Evolutionary conservation across 2,888 invertebrate genomes (phyloP).

Genomic region (Busseola fusca): DNA sequence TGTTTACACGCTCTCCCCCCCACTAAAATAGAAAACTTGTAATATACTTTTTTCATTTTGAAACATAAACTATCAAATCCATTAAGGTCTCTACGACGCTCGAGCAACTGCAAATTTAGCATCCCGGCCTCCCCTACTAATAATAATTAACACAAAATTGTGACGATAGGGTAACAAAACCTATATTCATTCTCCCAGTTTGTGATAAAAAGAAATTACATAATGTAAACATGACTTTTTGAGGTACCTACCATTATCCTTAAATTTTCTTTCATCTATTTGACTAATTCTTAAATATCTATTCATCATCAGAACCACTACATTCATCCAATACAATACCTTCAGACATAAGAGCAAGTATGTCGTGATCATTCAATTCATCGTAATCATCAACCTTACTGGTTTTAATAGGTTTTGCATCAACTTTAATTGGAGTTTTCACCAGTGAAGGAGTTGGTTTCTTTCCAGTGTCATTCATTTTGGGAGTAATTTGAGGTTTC

Average conservation of each 20-base stretch:
- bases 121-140: too few relatives aligned
- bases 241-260: constrained; percentile 6
- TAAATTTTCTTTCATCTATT: constrained; percentile 6
- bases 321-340: constrained; percentile 83
- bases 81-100: too few relatives aligned
- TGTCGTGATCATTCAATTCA: constrained; percentile 79
- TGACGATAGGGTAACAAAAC: constrained; percentile 17
- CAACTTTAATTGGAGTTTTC: constrained; percentile 15
- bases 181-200: neutral
- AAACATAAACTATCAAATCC: too few relatives aligned
- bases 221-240: neutral
- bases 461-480: constrained; percentile 14
- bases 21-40: too few relatives aligned
- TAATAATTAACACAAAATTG: constrained; percentile 42
- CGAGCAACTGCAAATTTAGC: too few relatives aligned
- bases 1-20: too few relatives aligned
- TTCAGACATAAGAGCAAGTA: constrained; percentile 78
- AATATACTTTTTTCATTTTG: too few relatives aligned
- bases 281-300: constrained; percentile 23
- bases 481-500: constrained; percentile 24
- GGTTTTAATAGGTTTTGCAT: constrained; percentile 8
- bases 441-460: constrained; percentile 4
- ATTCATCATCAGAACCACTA: constrained; percentile 77
- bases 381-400: constrained; percentile 67
- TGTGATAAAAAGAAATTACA: constrained; percentile 7